Conservation (phyloP, 1,140 invertebrate species). For the Caenorhabditis inopinata region DNA sequence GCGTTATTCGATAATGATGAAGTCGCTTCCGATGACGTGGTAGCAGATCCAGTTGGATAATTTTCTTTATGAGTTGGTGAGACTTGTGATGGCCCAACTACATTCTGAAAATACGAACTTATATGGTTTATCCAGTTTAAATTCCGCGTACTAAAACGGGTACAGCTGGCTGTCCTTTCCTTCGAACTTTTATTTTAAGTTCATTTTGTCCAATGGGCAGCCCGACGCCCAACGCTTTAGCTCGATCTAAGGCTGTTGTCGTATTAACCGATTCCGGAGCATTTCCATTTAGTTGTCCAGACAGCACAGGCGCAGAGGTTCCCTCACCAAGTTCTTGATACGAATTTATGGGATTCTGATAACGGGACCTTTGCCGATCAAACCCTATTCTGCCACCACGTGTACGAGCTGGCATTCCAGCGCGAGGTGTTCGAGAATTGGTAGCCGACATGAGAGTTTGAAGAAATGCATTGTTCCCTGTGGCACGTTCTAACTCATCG, state of each 20-base stretch:
- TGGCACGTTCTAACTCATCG: conserved; percentile 49
- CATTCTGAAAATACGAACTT: not conserved
- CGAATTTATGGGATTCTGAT: not conserved
- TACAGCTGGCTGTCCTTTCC: conserved; percentile 37
- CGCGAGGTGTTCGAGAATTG: conserved; percentile 3
- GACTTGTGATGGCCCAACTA: not conserved
- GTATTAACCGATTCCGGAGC: not conserved
- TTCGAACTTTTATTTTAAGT: not conserved
- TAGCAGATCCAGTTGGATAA: not conserved
- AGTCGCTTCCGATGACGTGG: not conserved
- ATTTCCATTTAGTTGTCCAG: not conserved
- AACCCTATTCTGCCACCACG: not conserved
- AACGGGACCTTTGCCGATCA: not conserved
- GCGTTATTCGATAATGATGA: not conserved
- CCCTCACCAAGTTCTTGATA: not conserved
- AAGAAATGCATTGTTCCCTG: conserved; percentile 30
- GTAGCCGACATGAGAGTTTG: conserved; percentile 14
- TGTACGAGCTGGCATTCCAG: not conserved
- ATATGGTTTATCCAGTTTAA: not conserved
- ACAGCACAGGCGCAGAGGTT: not conserved
- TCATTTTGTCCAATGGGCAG: not conserved
- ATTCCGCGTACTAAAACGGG: not conserved
- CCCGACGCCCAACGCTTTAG: not conserved
- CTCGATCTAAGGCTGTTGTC: not conserved
- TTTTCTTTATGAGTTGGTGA: conserved; percentile 40